Percentiles rank a stretch among this genome's conserved stretches.
phyloP scores from a whole-genome alignment of 2,113 vertebrate genomes.

The Nibea albiflora region DNA sequence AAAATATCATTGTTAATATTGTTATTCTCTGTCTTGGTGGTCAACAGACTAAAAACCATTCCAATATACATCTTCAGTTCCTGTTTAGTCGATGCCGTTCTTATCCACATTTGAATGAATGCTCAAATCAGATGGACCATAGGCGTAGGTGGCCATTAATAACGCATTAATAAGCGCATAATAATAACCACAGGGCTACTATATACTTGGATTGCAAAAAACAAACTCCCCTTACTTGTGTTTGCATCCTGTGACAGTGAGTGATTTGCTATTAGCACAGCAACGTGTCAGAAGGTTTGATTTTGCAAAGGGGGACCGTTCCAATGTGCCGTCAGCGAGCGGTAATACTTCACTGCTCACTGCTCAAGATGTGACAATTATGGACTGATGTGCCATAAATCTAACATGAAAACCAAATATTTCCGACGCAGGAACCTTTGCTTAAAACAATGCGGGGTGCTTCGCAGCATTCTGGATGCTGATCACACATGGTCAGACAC shows the following conservation, averaged over 20 bases:
- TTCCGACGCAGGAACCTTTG: neutral
- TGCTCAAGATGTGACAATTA: constrained; percentile 37
- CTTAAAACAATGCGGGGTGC: neutral
- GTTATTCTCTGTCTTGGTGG: neutral
- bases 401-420: constrained; percentile 31
- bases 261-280: constrained; percentile 32
- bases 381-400: constrained; percentile 19
- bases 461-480: neutral
- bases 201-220: neutral
- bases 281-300: constrained; percentile 31
- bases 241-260: constrained; percentile 17
- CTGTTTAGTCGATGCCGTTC: neutral
- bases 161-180: neutral
- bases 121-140: neutral
- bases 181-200: neutral
- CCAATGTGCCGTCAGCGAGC: constrained; percentile 23
- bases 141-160: neutral
- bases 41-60: neutral
- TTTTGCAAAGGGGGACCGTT: constrained; percentile 30
- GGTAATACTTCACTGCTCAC: constrained; percentile 3
- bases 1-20: neutral
- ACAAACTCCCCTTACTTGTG: neutral
- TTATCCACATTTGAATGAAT: neutral
- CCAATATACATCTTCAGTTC: neutral
- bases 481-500: neutral